Conservation (phyloP, 2,113 vertebrate genomes). For the Indri indri region DNA sequence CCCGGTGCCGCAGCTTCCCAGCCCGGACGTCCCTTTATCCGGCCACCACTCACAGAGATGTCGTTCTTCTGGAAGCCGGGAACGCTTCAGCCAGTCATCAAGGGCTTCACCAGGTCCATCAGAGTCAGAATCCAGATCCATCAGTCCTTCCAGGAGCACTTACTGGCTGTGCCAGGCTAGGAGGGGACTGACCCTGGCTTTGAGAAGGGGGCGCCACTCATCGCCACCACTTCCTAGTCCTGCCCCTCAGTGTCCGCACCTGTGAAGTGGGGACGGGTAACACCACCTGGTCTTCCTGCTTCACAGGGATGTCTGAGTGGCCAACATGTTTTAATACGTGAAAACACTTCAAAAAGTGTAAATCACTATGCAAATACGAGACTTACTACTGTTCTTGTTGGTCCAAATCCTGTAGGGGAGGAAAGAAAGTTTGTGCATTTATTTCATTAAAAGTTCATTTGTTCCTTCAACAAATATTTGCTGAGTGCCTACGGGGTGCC, state of each 20-base stretch:
- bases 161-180: not conserved
- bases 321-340: not conserved
- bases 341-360: not conserved
- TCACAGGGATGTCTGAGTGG: not conserved
- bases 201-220: not conserved
- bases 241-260: not conserved
- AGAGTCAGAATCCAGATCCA: conserved; percentile 74
- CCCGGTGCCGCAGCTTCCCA: conserved; percentile 60
- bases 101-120: conserved; percentile 71
- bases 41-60: conserved; percentile 39
- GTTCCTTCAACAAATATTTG: not conserved
- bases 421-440: not conserved
- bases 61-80: conserved; percentile 65
- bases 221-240: not conserved
- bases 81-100: conserved; percentile 69
- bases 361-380: not conserved
- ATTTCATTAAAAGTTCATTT: not conserved
- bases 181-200: not conserved
- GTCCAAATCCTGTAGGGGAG: not conserved
- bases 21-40: conserved; percentile 74
- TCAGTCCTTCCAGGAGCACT: not conserved
- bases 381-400: not conserved
- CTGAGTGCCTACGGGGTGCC: not conserved
- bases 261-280: not conserved
- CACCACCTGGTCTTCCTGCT: not conserved